Conservation (phyloP, 1,140 invertebrate species). For the Manduca sexta region DNA sequence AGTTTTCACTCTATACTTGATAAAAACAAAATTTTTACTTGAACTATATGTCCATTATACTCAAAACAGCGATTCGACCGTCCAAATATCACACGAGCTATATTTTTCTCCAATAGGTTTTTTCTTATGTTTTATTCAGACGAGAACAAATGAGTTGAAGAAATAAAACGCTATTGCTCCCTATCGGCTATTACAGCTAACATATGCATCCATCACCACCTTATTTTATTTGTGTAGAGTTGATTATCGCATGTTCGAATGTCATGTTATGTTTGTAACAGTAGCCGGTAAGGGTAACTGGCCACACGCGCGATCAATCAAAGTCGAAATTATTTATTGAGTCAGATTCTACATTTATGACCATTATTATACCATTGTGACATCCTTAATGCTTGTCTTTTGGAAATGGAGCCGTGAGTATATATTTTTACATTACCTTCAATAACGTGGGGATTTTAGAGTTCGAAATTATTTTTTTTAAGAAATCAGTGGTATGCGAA, state of each 20-base stretch:
- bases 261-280: not conserved
- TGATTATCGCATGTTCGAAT: not conserved
- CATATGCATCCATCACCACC: not conserved
- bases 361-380: not conserved
- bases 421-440: no score
- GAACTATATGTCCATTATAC: not conserved
- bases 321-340: conserved; percentile 17
- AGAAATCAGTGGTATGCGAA: no score
- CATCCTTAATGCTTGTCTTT: no score
- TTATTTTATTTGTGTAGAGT: not conserved
- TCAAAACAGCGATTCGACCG: not conserved
- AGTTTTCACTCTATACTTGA: no score
- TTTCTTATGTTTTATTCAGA: conserved; percentile 11
- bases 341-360: conserved; percentile 1
- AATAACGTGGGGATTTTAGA: no score
- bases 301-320: conserved; percentile 9
- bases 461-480: no score
- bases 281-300: not conserved
- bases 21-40: no score
- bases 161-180: conserved; percentile 11
- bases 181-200: not conserved
- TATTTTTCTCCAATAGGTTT: conserved; percentile 7
- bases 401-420: no score
- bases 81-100: conserved; percentile 2
- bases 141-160: conserved; percentile 14